Evolutionary conservation across 2,797 vertebrate species (phyloP).

Genomic region (Glossophaga mutica): DNA sequence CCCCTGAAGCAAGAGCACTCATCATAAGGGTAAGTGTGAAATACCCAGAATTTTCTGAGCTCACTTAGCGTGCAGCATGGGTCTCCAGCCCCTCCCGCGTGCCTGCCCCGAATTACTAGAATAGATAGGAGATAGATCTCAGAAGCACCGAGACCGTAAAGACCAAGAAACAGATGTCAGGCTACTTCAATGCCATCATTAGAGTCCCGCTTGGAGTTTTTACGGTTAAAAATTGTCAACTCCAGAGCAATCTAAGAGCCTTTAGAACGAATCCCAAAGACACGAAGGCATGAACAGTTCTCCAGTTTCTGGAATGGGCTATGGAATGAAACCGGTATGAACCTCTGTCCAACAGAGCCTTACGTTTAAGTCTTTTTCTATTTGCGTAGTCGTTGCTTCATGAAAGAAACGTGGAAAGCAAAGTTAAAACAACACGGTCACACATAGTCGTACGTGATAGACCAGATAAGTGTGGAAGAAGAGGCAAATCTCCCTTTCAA

Average conservation of each 20-base stretch:
- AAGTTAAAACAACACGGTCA: not conserved
- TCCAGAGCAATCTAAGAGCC: not conserved
- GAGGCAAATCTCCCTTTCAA: not conserved
- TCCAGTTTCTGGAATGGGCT: not conserved
- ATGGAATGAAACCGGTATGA: not conserved
- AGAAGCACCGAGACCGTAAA: too few relatives aligned
- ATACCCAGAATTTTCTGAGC: not conserved
- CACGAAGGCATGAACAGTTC: not conserved
- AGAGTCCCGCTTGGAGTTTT: not conserved
- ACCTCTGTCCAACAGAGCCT: not conserved
- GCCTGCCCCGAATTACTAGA: not conserved
- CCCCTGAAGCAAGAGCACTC: too few relatives aligned
- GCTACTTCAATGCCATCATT: not conserved
- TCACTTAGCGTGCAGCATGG: not conserved
- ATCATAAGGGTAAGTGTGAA: not conserved
- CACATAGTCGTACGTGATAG: accelerated
- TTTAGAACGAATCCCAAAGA: not conserved
- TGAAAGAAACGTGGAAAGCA: not conserved
- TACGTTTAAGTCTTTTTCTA: not conserved
- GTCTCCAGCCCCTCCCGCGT: not conserved
- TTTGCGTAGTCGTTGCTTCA: not conserved
- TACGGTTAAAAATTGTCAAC: not conserved
- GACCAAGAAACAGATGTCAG: not conserved
- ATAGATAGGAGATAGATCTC: not conserved
- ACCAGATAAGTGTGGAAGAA: not conserved